A percentile compares a stretch with the other conserved stretches of the same genome.
These are phyloP conservation scores for Phaenicophaeus curvirostris DNA, from an alignment of 2,797 vertebrate genomes.

Conservation along the genomic window DNA sequence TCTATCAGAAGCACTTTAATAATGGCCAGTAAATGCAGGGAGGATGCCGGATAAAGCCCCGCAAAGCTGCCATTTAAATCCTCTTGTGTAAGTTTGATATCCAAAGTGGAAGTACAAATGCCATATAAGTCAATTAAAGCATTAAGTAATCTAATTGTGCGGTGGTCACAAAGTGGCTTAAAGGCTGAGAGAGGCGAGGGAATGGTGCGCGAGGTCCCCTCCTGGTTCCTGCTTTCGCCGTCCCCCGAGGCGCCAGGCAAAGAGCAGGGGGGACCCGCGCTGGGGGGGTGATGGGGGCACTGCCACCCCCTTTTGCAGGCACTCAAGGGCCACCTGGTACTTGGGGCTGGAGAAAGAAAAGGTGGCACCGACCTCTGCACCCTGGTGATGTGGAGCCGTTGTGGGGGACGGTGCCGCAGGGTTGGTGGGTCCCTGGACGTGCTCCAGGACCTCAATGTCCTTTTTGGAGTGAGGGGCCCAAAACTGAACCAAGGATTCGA, in stretches of 20 bases:
- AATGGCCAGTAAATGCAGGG: slow-evolving; percentile 25
- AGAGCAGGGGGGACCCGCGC: slow-evolving; percentile 54
- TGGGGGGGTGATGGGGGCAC: slow-evolving; percentile 78
- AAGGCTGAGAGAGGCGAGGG: slow-evolving; percentile 52
- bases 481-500: too few relatives aligned
- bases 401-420: rapidly evolving
- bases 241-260: slow-evolving; percentile 73
- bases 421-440: too few relatives aligned
- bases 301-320: not conserved
- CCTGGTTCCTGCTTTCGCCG: slow-evolving; percentile 64
- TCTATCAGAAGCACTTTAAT: slow-evolving; percentile 27
- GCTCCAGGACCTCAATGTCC: too few relatives aligned
- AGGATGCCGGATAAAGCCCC: not conserved
- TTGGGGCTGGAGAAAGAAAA: not conserved
- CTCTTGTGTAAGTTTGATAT: slow-evolving; percentile 61
- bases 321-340: rapidly evolving
- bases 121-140: slow-evolving; percentile 74
- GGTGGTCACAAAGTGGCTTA: slow-evolving; percentile 57
- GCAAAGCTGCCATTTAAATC: slow-evolving; percentile 45
- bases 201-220: slow-evolving; percentile 51
- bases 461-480: too few relatives aligned
- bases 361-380: rapidly evolving
- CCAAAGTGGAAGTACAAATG: slow-evolving; percentile 61
- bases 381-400: rapidly evolving
- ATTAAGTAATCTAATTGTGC: slow-evolving; percentile 67